Conservation (phyloP, 2,797 vertebrate genomes). For the Meda fulgida region DNA sequence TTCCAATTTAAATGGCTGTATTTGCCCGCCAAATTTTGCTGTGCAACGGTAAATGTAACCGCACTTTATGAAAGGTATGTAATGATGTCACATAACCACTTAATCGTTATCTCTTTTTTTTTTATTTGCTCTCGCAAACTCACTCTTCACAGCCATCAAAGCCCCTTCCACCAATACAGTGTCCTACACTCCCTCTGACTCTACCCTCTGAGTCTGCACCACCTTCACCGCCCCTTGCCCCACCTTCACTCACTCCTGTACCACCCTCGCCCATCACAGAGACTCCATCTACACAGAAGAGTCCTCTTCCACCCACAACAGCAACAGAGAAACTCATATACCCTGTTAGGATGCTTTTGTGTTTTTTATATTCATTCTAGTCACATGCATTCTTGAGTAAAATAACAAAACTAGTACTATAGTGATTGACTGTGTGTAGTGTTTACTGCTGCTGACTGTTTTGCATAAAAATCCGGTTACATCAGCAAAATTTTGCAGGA, state of each 20-base stretch:
- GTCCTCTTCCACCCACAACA: constrained; percentile 1
- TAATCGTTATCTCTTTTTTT: background rate
- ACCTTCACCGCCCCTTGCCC: background rate
- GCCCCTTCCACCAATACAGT: constrained; percentile 11
- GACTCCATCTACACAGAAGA: background rate
- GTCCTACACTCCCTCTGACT: background rate
- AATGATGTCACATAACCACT: background rate
- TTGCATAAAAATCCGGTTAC: background rate
- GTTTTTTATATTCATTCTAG: constrained; percentile 12
- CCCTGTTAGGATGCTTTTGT: constrained; percentile 18
- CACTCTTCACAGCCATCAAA: constrained; percentile 24
- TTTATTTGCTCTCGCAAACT: background rate
- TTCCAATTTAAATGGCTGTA: background rate
- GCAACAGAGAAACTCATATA: background rate
- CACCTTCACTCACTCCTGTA: background rate
- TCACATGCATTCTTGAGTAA: background rate
- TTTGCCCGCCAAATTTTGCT: background rate
- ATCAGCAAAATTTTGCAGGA: background rate
- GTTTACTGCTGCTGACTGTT: background rate
- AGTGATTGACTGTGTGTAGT: background rate
- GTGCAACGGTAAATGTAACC: background rate
- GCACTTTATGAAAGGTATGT: background rate
- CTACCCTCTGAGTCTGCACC: background rate
- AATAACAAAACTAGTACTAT: background rate
- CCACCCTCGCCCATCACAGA: background rate